Evolutionary conservation across 2,888 invertebrate genomes (phyloP), one percentile per base, ranked within the genome.

Genomic region (Nezara viridula): DNA sequence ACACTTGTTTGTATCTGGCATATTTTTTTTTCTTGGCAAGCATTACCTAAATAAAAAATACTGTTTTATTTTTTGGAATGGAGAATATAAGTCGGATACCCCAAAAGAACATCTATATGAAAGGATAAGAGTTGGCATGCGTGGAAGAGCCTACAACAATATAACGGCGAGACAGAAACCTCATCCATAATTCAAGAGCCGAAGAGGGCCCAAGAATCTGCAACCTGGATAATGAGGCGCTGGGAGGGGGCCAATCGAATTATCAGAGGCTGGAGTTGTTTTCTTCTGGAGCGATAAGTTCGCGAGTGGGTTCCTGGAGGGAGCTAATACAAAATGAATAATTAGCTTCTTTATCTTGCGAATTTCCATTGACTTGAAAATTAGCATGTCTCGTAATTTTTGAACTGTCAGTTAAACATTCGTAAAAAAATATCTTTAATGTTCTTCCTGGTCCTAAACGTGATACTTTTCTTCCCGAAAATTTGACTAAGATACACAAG

Each of bases 131-230:
- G 60, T 60, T 60, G 60, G 60, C 60, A 60, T 60, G 60, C 60
- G 60, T 60, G 60, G 60, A 60, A 14, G 27, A 60, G n/a, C 60
- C 9, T 27, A 27, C 60, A 60, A 60, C 60, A 60, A 60, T 3
- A 60, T 12, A 24, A 0, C n/a, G 60, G 60, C 12, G 27, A 60
- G 60, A 27, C 60, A 27, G 60, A 60, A 27, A 60, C 27, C 60
- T 60, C 60, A 60, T 60, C 60, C 60, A 60, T 60, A 60, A 60
- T 60, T 60, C 60, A 60, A 7, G 60, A 60, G 60, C 60, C 10
- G 60, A 60, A 60, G 27, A 27, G 60, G 27, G 60, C 60, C 60
- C 60, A 60, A 27, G 60, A 60, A 60, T 60, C 60, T 60, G 60
- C 60, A 60, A 60, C 60, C 60, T 60, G 60, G 60, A 60, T 60